Evolutionary conservation across 2,113 vertebrate species (phyloP), one percentile per base, ranked within the genome.

Genomic region (Brachypodius melanocephalos): DNA sequence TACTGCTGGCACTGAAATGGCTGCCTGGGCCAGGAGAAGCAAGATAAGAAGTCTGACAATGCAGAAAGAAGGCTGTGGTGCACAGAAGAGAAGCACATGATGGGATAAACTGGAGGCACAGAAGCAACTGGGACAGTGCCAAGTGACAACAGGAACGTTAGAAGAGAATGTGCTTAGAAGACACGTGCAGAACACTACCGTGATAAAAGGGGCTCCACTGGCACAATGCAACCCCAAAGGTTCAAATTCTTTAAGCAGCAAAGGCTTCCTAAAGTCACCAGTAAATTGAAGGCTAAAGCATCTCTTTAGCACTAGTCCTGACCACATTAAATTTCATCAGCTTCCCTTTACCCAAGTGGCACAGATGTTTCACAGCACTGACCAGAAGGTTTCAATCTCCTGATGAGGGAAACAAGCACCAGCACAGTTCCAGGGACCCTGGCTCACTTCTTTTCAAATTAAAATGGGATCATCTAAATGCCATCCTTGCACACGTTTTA

Each of bases 151-250:
- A 55, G 28, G 40, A 71, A 76, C 17, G 10, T 63, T 40, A 15
- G 12, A 72, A 32, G 18, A 73, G 18, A 86, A 83, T 2, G 2
- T 2, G 5, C 8, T 21, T 8, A 21, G 12, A 83, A 68, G 58
- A 38, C 16, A 32, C 0, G 4, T 3, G 7, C 28, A 69, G 36
- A 74, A 81, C 0, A 1, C 7, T 6, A 5, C 16, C 45, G 45
- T 8, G 24, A 34, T 24, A 36, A 25, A 65, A 68, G 13, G 16
- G 9, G 31, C 8, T 77, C 42, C 7, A 6, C 20, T 25, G 15
- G 48, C 46, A 81, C 22, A 89, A 69, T 0, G 4, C 49, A 68
- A 40, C 4, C 6, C 5, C 40, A 26, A 51, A 55, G 9, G 32
- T 34, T 63, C 40, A 17, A 3, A 25, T 18, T 9, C 14, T 7